These are phyloP conservation scores for Myrmecophaga tridactyla DNA, from an alignment of 2,113 vertebrate species.

Conservation along the genomic window DNA sequence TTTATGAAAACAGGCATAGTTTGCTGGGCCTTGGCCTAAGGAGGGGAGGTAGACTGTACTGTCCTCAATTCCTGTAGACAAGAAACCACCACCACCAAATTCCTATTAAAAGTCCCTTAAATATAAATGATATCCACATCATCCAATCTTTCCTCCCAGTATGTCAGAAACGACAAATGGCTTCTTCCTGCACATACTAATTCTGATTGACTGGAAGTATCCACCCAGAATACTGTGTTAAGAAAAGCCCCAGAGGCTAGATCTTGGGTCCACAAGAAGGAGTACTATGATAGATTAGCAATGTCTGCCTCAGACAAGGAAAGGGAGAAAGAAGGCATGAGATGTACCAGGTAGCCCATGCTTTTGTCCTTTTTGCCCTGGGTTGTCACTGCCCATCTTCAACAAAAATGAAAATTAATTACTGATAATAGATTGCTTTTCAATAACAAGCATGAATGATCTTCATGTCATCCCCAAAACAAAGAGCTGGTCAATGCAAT, in stretches of 20 bases:
- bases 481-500: not conserved
- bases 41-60: not conserved
- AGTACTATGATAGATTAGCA: not conserved
- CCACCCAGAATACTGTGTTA: not conserved
- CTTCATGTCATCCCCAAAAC: not conserved
- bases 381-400: not conserved
- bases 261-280: not conserved
- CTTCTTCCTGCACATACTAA: constrained; percentile 9
- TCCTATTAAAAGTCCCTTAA: not conserved
- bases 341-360: not conserved
- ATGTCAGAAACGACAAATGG: constrained; percentile 19
- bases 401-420: not conserved
- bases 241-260: not conserved
- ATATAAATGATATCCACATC: not conserved
- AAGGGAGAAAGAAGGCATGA: not conserved
- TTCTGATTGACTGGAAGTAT: not conserved
- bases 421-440: not conserved
- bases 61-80: not conserved
- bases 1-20: not conserved
- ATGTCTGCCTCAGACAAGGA: not conserved
- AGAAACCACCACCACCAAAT: not conserved
- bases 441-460: too few relatives aligned
- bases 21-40: not conserved
- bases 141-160: not conserved
- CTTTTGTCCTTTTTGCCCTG: not conserved